Evolutionary conservation across 2,113 vertebrate species (phyloP).

Genomic region (Paradisaea rubra): DNA sequence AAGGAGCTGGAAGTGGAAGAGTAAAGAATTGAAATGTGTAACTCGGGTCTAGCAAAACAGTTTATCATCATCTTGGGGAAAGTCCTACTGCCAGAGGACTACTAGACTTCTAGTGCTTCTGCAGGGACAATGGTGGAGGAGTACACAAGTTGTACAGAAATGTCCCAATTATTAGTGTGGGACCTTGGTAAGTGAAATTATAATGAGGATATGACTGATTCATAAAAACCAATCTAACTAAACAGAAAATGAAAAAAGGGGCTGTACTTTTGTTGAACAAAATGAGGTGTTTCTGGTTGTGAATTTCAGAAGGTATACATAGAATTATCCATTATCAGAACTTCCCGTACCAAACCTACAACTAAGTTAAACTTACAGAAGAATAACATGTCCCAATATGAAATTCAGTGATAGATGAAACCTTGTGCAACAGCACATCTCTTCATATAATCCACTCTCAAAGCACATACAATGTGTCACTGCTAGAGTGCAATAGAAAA

Average conservation of each 20-base stretch:
- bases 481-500: background rate
- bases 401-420: background rate
- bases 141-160: background rate
- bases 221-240: background rate
- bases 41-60: background rate
- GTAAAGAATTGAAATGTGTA: background rate
- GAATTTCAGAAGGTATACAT: background rate
- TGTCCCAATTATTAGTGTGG: background rate
- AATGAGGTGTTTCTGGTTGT: background rate
- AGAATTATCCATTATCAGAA: background rate
- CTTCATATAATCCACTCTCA: background rate
- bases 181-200: background rate
- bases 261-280: background rate
- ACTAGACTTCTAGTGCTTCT: background rate
- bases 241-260: background rate
- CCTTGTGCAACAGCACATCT: background rate
- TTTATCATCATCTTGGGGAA: background rate
- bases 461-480: background rate
- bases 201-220: background rate
- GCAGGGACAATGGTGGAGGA: background rate
- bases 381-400: background rate
- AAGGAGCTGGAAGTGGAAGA: background rate
- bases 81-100: background rate
- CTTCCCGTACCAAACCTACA: background rate
- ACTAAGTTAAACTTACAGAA: background rate